Evolutionary conservation across 2,113 vertebrate genomes (phyloP).

Genomic region (Amia ocellicauda): DNA sequence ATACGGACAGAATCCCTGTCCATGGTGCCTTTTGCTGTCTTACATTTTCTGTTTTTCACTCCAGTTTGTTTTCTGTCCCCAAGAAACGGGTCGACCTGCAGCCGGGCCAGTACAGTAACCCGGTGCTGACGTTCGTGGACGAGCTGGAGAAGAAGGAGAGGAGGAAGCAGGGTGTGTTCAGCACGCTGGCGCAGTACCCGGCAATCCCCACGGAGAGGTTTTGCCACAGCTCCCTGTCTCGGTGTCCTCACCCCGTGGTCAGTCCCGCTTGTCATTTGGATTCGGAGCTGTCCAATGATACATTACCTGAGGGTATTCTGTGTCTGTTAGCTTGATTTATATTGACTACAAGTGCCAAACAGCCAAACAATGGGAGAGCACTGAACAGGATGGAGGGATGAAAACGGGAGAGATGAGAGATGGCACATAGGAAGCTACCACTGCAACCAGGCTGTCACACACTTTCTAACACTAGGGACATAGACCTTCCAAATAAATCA

Average conservation of each 20-base stretch:
- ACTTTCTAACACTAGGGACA: too few relatives aligned
- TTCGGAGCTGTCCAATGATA: too few relatives aligned
- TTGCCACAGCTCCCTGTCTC: slow-evolving; percentile 51
- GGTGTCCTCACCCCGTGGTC: slow-evolving; percentile 52
- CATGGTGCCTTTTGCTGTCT: too few relatives aligned
- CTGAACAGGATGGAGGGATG: too few relatives aligned
- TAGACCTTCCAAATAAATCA: too few relatives aligned
- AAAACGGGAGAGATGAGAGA: too few relatives aligned
- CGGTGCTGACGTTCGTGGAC: slow-evolving; percentile 47
- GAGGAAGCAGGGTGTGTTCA: slow-evolving; percentile 59
- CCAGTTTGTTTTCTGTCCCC: background rate
- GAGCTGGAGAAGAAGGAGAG: slow-evolving; percentile 43
- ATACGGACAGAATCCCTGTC: slow-evolving; percentile 35
- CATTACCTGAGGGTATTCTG: too few relatives aligned
- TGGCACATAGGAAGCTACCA: too few relatives aligned
- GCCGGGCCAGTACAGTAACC: slow-evolving; percentile 20
- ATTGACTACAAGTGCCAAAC: background rate
- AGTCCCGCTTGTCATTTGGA: slow-evolving; percentile 37
- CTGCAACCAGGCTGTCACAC: too few relatives aligned
- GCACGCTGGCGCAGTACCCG: slow-evolving; percentile 39
- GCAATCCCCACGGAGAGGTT: slow-evolving; percentile 49
- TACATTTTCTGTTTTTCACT: too few relatives aligned
- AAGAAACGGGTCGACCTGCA: slow-evolving; percentile 43
- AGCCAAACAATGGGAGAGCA: too few relatives aligned
- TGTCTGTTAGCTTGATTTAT: background rate